phyloP scores from a whole-genome alignment of 2,888 invertebrate genomes.

The Synergus laeviventris region DNA sequence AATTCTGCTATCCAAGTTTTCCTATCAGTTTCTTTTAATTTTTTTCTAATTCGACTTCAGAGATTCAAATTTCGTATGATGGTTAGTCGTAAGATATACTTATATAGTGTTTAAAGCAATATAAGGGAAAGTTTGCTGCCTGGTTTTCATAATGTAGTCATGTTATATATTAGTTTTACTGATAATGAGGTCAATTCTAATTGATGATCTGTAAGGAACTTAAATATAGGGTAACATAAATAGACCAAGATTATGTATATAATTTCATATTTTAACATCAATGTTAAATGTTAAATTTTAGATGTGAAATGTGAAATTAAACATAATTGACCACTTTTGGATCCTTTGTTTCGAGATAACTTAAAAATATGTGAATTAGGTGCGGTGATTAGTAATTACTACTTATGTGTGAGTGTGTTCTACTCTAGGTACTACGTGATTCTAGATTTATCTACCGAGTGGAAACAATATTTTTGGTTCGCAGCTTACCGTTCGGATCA shows the following conservation, averaged over 20 bases:
- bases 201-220: not conserved
- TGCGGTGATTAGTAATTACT: slow-evolving; percentile 19
- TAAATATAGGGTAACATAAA: not conserved
- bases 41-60: not conserved
- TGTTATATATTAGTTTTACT: too few species aligned
- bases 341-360: not conserved
- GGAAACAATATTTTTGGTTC: slow-evolving; percentile 40
- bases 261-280: too few species aligned
- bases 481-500: slow-evolving; percentile 75
- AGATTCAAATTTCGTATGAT: not conserved
- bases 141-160: too few species aligned
- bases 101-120: too few species aligned
- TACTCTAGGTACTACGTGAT: slow-evolving; percentile 5
- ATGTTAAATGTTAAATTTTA: too few species aligned
- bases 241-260: not conserved
- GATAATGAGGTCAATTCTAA: not conserved
- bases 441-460: slow-evolving; percentile 24
- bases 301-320: too few species aligned
- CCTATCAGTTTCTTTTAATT: not conserved
- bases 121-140: too few species aligned
- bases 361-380: not conserved
- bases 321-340: not conserved
- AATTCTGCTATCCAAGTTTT: not conserved
- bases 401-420: slow-evolving; percentile 13
- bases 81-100: not conserved